Base-by-base conservation (phyloP, 2,888 invertebrate species). In the Drepanosiphum platanoidis region DNA sequence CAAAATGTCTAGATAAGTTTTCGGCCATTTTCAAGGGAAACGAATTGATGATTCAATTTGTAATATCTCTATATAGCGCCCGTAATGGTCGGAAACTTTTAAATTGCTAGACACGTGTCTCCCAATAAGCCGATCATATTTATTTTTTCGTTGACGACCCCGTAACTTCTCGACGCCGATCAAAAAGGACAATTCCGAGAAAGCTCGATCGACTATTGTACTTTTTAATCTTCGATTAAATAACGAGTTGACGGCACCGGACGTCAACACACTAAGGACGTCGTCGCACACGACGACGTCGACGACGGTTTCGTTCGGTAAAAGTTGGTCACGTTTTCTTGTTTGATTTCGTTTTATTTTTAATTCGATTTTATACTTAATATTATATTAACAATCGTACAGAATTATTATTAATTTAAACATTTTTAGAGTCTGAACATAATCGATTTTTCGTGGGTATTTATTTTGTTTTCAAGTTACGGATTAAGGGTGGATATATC, bases 51-150 rank as follows among this genome's bases (percentile, higher is more conserved):
- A 32, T 15, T 66, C 66, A 79, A 79, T 66, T 9, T 39, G 61
- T 39, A 61, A 77, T 77, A 42, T 32, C 32, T 79, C 42, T 32
- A 9, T 32, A 9, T 42, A 39, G 36, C 30, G 30, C 30, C 74
- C 27, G 30, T 61, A 61, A 36, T 39, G 39, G 27, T 36, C 64
- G 61, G 64, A 77, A 78, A 78, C 77, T 78, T 64, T 78, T 78
- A 78, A 78, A 64, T 78, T 64, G 77, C 1, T 30, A 27, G 39
- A 39, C 39, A 64, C 58, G 39, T 39, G 61, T 27, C 27, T 52
- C n/a, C 18, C 27, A 18, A 64, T 77, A 61, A 61, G 27, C 36
- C 36, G 64, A 61, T 39, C 2, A 58, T 61, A n/a, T 77, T 77
- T 27, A n/a, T 58, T 61, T 61, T 36, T 30, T 58, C 9, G 7